Evolutionary conservation across 1,140 invertebrate species (phyloP), one percentile per base, ranked within the genome.

Genomic region (Ceratina japonica): DNA sequence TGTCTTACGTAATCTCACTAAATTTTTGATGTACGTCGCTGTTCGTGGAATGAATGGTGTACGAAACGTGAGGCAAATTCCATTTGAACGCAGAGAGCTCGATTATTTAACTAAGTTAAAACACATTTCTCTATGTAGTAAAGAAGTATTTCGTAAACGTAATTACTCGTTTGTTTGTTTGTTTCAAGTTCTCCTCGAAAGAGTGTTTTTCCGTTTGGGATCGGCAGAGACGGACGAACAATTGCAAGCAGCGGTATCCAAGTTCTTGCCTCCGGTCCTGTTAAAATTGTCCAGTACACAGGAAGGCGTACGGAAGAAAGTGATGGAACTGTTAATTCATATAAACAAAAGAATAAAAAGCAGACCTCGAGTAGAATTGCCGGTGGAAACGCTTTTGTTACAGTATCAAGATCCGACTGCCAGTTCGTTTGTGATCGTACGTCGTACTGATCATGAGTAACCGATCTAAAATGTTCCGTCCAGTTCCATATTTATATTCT

Each of bases 311-410:
- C 93, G 96, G 59, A 96, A 96, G 88, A 97, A 97, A 94, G 96
- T 98, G 12, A 97, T 98, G 95, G 97, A 98, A 90, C 92, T 98
- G n/a, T 91, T 98, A 24, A 95, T 98, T 70, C 98, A 99, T 91
- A 96, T 99, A 31, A 98, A 98, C 90, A 97, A 97, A 89, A 93
- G 97, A 75, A 93, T 98, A 22, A 98, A 98, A 90, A 97, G 96
- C 83, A 93, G 97, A 61, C 94, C 96, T 10, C 94, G 95, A 88
- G 96, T 99, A 2, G 96, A 97, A 89, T 92, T 98, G 31, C 97
- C 98, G 4, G 95, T 99, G n/a, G 95, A 98, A 84, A 94, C 95
- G 18, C 92, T 99, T 4, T 90, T 99, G 16, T 92, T 95, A 59
- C 95, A 97, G 79, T 98, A 98, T 92, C 94, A 95, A 88, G 96